Evolutionary conservation across 2,888 invertebrate genomes (phyloP).

Genomic region (Choristoneura rosaceana): DNA sequence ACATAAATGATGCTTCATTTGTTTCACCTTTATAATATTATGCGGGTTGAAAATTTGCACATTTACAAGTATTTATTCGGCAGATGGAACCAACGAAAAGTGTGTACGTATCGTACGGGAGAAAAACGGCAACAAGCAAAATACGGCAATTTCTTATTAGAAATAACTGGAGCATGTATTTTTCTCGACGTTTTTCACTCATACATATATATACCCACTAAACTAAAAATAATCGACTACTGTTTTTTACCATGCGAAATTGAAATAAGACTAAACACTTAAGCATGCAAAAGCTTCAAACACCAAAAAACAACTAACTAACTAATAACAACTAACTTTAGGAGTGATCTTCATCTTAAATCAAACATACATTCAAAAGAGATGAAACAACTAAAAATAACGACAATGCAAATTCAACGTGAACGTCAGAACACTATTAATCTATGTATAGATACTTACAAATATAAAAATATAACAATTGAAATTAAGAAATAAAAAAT

Average conservation of each 20-base stretch:
- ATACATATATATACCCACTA: neutral
- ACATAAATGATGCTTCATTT: conserved; percentile 35
- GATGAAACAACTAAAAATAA: neutral
- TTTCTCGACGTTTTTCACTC: neutral
- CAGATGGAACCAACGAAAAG: neutral
- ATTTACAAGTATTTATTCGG: conserved; percentile 10
- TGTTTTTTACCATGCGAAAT: neutral
- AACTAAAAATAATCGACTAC: neutral
- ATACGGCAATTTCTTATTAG: neutral
- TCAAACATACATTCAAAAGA: neutral
- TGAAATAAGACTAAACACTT: neutral
- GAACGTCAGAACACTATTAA: too few relatives aligned
- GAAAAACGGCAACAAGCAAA: neutral
- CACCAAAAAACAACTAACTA: neutral
- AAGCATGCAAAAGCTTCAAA: neutral
- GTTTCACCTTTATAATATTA: conserved; percentile 11
- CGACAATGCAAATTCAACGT: neutral
- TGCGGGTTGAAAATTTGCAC: conserved; percentile 25
- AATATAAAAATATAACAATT: too few relatives aligned
- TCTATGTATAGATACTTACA: too few relatives aligned
- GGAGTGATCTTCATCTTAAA: neutral
- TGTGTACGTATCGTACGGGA: neutral
- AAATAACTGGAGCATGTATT: neutral
- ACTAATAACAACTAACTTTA: neutral
- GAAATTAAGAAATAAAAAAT: too few relatives aligned